Base-by-base conservation (phyloP, 2,888 invertebrate species). In the Steinernema carpocapsae region DNA sequence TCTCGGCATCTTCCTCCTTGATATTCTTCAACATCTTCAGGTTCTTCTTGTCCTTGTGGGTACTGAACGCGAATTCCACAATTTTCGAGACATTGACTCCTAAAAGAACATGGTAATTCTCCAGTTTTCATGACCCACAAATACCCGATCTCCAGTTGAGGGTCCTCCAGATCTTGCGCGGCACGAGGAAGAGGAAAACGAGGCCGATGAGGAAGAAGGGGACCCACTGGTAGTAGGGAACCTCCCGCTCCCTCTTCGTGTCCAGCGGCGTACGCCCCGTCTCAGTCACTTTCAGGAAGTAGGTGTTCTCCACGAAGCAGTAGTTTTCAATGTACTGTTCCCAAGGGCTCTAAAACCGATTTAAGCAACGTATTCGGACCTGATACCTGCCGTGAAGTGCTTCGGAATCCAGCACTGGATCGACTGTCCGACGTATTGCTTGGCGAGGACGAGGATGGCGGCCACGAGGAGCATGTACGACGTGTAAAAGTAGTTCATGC, bases 391-490 rank as follows among this genome's bases (percentile, higher is more conserved):
- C 32, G 37, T 1, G 64, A 64, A 64, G 32, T 64, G 64, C 32
- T 64, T 64, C 29, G 83, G 84, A 0, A 80, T 76, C 85, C 85
- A 89, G 80, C 89, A 89, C 78, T 89, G 89, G 46, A 89, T 88
- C 4, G 89, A 89, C 77, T 89, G 89, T 22, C 89, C 89, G 19
- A 89, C 88, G 80, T 89, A 89, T 84, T 89, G 89, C 79, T 89
- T 88, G 32, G 88, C 88, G 74, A 88, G 88, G 51, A 89, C 87
- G 24, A 88, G 88, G 59, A 88, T 76, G 1, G 89, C 88, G 73
- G 89, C 86, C 64, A 88, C 86, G 37, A 89, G 83, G 70, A 89
- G 81, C 76, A 89, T 84, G 45, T 88, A 83, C 51, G 88, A 87
- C 19, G 89, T 89, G 83, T 88, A 88, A 76, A 88, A 87, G 74